Base-by-base conservation (phyloP, 2,888 invertebrate genomes). In the Synanthedon andrenaeformis region DNA sequence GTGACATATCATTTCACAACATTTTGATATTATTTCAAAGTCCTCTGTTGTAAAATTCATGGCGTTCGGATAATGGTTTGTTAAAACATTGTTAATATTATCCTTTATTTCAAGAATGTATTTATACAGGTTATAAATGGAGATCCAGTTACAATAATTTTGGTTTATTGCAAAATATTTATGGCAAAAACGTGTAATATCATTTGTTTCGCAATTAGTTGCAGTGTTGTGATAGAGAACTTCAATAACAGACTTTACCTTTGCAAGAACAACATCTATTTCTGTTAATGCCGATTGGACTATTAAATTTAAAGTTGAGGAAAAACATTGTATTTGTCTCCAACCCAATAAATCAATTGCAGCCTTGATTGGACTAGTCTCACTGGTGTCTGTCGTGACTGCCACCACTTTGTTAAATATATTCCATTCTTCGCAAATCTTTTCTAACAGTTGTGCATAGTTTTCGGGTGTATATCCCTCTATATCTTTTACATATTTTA, bases 211-310 rank as follows among this genome's bases (percentile, higher is more conserved):
- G 3, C 8, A 13, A n/a, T 14, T 6, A 12, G 6, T 6, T 45
- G 8, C 6, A 13, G 3, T 13, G 14, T 14, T 45, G n/a, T 8
- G 5, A 14, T 45, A 14, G 5, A 45, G 45, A n/a, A 45, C 6
- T 45, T 45, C 45, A 5, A 45, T 28, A 4, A 54, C 45, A 45
- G 42, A 28, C 45, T 54, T 54, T 28, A 19, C 45, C 12, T 14
- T 55, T 19, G 52, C 49, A 14, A 19, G 23, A 12, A 49, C 51
- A 5, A 41, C 51, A 52, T 52, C 53, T 42, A 55, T 55, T 51
- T 55, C 53, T 19, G n/a, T 53, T 42, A 55, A 52, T 13, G 55
- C 55, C n/a, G 53, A 42, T 49, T 53, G 55, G 12, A 55, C 53
- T 23, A 55, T 52, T 17, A 55, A 11, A 49, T 55, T 53, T 13